Conservation (phyloP, 2,797 vertebrate genomes). For the Gymnopithys bicolor region DNA sequence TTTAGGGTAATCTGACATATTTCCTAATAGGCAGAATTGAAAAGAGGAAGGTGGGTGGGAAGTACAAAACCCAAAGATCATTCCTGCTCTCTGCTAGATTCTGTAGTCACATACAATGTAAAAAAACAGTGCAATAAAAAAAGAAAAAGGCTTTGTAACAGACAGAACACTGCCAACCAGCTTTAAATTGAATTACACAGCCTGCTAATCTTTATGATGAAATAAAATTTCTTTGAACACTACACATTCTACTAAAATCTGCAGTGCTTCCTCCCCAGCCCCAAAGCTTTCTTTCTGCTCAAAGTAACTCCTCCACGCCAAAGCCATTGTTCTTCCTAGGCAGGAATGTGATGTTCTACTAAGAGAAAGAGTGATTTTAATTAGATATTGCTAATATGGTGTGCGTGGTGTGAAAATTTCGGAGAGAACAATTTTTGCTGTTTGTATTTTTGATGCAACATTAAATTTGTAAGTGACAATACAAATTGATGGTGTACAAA, state of each 20-base stretch:
- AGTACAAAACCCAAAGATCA: background rate
- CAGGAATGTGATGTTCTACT: background rate
- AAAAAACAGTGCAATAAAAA: constrained; percentile 31
- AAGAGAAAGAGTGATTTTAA: background rate
- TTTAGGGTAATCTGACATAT: constrained; percentile 50
- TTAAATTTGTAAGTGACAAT: background rate
- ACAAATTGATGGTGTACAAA: background rate
- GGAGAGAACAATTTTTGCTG: background rate
- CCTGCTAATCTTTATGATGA: constrained; percentile 83
- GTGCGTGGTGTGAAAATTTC: background rate
- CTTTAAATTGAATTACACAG: constrained; percentile 85
- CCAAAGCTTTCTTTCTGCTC: background rate
- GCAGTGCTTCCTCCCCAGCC: background rate
- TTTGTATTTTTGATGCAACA: background rate
- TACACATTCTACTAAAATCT: constrained; percentile 73
- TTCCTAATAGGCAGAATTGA: constrained; percentile 3
- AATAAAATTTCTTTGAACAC: constrained; percentile 76
- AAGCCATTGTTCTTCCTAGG: constrained; percentile 32
- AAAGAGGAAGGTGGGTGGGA: background rate
- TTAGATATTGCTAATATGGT: background rate
- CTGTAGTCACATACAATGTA: background rate
- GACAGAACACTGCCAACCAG: constrained; percentile 71
- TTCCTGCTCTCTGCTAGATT: background rate
- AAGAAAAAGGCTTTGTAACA: constrained; percentile 61
- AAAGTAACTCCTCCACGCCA: background rate